Evolutionary conservation across 2,113 vertebrate genomes (phyloP), one percentile per base, ranked within the genome.

Genomic region (Neolamprologus modestus): DNA sequence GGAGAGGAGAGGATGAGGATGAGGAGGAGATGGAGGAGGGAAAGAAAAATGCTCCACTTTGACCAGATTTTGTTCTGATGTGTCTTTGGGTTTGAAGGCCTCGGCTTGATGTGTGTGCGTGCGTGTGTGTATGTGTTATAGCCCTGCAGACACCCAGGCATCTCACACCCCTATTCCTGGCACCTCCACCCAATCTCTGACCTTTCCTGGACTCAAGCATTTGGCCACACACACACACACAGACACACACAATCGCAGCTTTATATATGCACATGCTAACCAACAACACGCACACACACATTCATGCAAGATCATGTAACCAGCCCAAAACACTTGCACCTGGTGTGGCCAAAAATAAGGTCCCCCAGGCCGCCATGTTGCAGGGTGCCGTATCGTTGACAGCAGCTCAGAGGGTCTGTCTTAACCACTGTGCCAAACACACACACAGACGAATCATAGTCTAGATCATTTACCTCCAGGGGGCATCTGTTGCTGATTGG

Each of bases 161-260:
- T 97, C 96, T 96, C 94, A 95, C 96, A 96, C 96, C 82, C 92
- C 96, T 97, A 97, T 97, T 97, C 95, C 93, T 95, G 95, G 95
- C 93, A 95, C 93, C 93, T 94, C 95, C 91, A 90, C 94, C 94
- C 93, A 95, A 94, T 95, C 80, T 89, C 63, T 96, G 96, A 96
- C 96, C 96, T 97, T 96, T 96, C 82, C 88, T 94, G 91, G 91
- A 92, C 94, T 92, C 91, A 79, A 80, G 79, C 94, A 85, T 21
- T 55, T 89, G 93, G 54, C 88, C 89, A 88, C 88, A 87, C 92
- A 88, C 42, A 28, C 91, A 88, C 35, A 37, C 55, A 37, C 26
- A 31, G 1, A 88, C 87, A 90, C 89, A 37, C 87, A 91, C 89
- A 92, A 78, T 84, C 81, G 26, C 81, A 83, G 63, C 68, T 54